These are phyloP conservation scores for Enteromius afrohamiltoni DNA, from an alignment of 2,797 vertebrate species.

Conservation along the genomic window DNA sequence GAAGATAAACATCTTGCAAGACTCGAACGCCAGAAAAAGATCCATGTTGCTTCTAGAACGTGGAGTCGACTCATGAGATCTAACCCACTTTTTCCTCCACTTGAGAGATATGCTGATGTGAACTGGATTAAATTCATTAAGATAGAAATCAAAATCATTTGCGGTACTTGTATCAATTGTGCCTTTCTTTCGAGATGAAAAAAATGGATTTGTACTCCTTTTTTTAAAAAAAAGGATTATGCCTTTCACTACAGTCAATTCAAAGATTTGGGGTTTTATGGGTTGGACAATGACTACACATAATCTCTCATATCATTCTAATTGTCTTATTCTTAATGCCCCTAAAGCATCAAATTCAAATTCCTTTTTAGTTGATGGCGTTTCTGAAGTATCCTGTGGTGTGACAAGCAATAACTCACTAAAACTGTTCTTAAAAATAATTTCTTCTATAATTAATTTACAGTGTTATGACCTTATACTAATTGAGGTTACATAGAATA, in stretches of 20 bases:
- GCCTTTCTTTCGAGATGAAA: not conserved
- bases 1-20: conserved; percentile 47
- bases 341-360: not conserved
- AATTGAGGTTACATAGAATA: conserved; percentile 14
- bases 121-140: conserved; percentile 57
- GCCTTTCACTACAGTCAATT: not conserved
- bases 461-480: conserved; percentile 10
- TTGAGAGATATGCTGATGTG: conserved; percentile 41
- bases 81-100: conserved; percentile 58
- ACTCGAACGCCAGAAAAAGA: conserved; percentile 38
- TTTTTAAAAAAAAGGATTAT: conserved; percentile 3
- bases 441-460: conserved; percentile 13
- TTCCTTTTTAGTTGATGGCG: not conserved
- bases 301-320: conserved; percentile 2
- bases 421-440: not conserved
- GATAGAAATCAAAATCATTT: conserved; percentile 31
- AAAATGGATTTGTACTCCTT: not conserved
- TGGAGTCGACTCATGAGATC: conserved; percentile 58
- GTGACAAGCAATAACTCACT: not conserved
- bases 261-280: conserved; percentile 1
- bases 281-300: not conserved
- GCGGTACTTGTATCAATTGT: conserved; percentile 22
- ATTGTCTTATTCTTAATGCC: conserved; percentile 15
- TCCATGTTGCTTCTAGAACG: conserved; percentile 52
- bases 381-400: not conserved